phyloP scores from a whole-genome alignment of 1,140 invertebrate species.

The Drosophila erecta region DNA sequence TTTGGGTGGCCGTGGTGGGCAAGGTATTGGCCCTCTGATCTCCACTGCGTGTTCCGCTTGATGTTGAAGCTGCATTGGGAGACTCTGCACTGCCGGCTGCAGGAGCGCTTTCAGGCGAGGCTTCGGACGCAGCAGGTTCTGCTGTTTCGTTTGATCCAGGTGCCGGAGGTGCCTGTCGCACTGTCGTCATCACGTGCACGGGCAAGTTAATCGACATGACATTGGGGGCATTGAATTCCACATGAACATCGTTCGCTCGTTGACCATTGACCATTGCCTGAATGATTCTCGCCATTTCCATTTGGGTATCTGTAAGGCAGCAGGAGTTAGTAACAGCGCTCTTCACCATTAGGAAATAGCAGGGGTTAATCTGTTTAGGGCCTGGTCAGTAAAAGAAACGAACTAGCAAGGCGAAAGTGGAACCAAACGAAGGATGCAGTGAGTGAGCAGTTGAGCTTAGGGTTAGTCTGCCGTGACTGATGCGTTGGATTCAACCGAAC shows the following conservation, averaged over 20 bases:
- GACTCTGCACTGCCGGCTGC: slow-evolving; percentile 23
- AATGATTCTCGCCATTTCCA: slow-evolving; percentile 85
- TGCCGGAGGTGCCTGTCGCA: slow-evolving; percentile 46
- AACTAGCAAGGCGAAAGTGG: slow-evolving; percentile 7
- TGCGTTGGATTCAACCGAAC: slow-evolving; percentile 9
- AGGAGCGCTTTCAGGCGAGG: not conserved
- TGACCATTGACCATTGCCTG: slow-evolving; percentile 86
- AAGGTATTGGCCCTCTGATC: slow-evolving; percentile 88
- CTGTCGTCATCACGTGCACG: slow-evolving; percentile 79
- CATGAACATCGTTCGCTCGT: slow-evolving; percentile 60
- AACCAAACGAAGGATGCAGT: slow-evolving; percentile 12
- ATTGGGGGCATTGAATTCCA: slow-evolving; percentile 77
- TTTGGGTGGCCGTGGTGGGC: slow-evolving; percentile 89
- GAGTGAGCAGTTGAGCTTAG: not conserved
- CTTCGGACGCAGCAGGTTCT: slow-evolving; percentile 17
- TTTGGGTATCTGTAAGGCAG: slow-evolving; percentile 67
- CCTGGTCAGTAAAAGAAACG: slow-evolving; percentile 2
- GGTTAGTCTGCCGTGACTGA: slow-evolving; percentile 21
- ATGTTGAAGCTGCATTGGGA: slow-evolving; percentile 56
- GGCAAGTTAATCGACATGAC: slow-evolving; percentile 81
- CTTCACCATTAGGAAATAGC: not conserved
- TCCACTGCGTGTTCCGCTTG: slow-evolving; percentile 51
- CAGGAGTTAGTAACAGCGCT: slow-evolving; percentile 1
- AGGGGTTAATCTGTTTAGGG: slow-evolving; percentile 5
- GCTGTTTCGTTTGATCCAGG: slow-evolving; percentile 3